Conservation (phyloP, 1,140 invertebrate species). For the Bathynomus jamesi region DNA sequence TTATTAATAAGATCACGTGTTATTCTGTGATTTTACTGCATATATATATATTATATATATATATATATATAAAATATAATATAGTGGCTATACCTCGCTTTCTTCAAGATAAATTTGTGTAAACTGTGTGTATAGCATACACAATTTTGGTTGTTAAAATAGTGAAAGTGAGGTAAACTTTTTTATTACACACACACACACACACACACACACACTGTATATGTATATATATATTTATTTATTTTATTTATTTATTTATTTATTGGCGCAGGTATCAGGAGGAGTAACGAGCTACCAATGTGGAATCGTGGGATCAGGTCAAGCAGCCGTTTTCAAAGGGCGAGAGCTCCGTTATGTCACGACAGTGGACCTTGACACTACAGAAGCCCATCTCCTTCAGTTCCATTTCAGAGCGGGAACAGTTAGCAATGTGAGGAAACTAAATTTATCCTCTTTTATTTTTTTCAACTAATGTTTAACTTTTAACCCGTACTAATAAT, state of each 20-base stretch:
- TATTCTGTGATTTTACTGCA: too few relatives aligned
- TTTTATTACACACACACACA: too few relatives aligned
- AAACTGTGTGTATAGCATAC: too few relatives aligned
- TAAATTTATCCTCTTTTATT: background rate
- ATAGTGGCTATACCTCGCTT: too few relatives aligned
- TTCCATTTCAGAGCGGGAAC: slow-evolving; percentile 28
- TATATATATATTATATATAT: too few relatives aligned
- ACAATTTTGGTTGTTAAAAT: too few relatives aligned
- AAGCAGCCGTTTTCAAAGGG: slow-evolving; percentile 45
- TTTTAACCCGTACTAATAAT: slow-evolving; percentile 39
- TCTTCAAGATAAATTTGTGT: too few relatives aligned
- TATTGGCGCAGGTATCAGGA: slow-evolving; percentile 36
- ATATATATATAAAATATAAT: too few relatives aligned
- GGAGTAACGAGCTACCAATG: slow-evolving; percentile 42
- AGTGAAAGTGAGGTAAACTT: too few relatives aligned
- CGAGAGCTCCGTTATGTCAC: slow-evolving; percentile 41
- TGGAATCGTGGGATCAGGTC: slow-evolving; percentile 45
- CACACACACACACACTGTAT: too few relatives aligned
- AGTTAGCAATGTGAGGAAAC: slow-evolving; percentile 23
- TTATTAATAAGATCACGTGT: too few relatives aligned
- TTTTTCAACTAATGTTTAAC: background rate
- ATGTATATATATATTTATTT: background rate
- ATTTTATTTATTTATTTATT: background rate
- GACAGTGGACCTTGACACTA: slow-evolving; percentile 46
- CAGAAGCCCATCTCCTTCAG: slow-evolving; percentile 36